These are phyloP conservation scores for Fregata magnificens DNA, from an alignment of 2,113 vertebrate genomes.

Conservation along the genomic window DNA sequence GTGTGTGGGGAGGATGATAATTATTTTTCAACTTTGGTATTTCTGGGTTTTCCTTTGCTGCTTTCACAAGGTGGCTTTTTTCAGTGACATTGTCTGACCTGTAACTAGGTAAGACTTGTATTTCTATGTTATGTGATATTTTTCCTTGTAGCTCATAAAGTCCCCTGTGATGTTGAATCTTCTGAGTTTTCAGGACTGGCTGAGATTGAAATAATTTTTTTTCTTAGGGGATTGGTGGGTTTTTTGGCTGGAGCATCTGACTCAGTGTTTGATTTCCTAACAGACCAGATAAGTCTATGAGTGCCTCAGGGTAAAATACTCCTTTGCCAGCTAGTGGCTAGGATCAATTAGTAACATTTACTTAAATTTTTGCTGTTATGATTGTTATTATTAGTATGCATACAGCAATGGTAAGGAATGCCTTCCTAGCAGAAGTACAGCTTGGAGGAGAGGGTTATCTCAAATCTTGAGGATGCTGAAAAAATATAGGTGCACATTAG, in stretches of 20 bases:
- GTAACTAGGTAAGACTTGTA: background rate
- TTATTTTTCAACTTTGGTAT: background rate
- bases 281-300: background rate
- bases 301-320: background rate
- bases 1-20: background rate
- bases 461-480: background rate
- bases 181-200: background rate
- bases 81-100: background rate
- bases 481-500: background rate
- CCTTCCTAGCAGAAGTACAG: background rate
- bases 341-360: background rate
- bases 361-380: background rate
- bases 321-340: background rate
- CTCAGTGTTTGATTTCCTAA: background rate
- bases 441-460: background rate
- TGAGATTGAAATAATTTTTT: background rate
- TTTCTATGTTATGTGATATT: background rate
- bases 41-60: background rate
- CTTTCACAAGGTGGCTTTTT: background rate
- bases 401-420: background rate
- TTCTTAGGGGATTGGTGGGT: background rate
- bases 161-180: background rate
- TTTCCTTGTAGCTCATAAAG: background rate
- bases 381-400: background rate
- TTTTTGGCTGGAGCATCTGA: background rate